Conservation (phyloP, 2,113 vertebrate genomes). For the Potamarius usumacintae region DNA sequence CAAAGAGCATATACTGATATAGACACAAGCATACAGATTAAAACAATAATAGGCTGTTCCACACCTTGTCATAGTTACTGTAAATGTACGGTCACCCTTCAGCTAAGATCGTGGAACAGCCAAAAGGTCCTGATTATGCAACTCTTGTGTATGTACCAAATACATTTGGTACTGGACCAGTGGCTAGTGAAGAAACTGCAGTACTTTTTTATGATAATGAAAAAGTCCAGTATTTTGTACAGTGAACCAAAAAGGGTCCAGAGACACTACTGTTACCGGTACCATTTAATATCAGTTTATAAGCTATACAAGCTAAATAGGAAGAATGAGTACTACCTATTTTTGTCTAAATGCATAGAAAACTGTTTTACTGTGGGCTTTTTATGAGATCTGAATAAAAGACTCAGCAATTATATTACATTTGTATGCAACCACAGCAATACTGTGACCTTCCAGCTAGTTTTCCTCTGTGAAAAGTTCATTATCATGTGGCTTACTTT, state of each 20-base stretch:
- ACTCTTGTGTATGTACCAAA: neutral
- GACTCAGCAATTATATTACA: neutral
- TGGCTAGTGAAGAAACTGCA: neutral
- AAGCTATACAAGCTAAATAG: neutral
- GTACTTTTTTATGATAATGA: neutral
- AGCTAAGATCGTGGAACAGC: neutral
- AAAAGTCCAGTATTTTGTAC: neutral
- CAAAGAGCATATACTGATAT: neutral
- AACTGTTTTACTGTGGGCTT: neutral
- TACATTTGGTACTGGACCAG: neutral
- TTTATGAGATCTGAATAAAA: neutral
- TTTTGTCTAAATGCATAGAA: neutral
- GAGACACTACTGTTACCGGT: neutral
- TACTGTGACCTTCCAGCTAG: neutral
- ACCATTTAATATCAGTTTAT: neutral
- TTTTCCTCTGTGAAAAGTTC: slow-evolving; percentile 20
- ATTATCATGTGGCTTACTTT: slow-evolving; percentile 23
- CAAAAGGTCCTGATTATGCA: neutral
- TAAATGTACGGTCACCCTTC: neutral
- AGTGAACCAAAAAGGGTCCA: too few species aligned
- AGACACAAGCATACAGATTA: neutral
- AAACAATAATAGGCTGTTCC: neutral
- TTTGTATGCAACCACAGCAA: neutral
- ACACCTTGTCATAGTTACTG: neutral
- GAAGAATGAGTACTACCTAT: neutral